phyloP scores from a whole-genome alignment of 2,888 invertebrate species.

The Phrixothrix hirtus region DNA sequence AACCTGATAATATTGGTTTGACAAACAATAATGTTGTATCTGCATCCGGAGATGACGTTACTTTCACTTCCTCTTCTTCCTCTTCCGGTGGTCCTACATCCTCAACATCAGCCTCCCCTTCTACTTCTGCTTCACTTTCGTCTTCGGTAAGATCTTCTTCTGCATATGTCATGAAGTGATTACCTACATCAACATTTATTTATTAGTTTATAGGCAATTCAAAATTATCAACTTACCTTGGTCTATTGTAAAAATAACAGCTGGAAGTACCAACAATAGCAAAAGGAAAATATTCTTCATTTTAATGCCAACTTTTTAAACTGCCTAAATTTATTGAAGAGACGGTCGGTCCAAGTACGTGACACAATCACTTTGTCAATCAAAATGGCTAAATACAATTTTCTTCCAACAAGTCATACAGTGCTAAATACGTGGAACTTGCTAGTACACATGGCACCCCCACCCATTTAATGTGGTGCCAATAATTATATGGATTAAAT shows the following conservation, averaged over 20 bases:
- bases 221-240: conserved; percentile 66
- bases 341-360: no score
- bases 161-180: conserved; percentile 61
- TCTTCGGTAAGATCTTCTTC: conserved; percentile 73
- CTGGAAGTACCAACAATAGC: conserved; percentile 69
- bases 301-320: conserved; percentile 29
- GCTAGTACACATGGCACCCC: conserved; percentile 27
- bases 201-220: conserved; percentile 18
- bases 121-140: conserved; percentile 71
- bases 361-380: not conserved
- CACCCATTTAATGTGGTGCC: conserved; percentile 5
- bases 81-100: conserved; percentile 64
- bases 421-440: conserved; percentile 25
- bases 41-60: conserved; percentile 84
- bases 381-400: conserved; percentile 1
- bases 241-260: conserved; percentile 70
- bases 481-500: no score
- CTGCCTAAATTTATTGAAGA: no score
- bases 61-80: conserved; percentile 67
- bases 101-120: conserved; percentile 64
- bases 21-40: conserved; percentile 90
- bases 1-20: conserved; percentile 70
- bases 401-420: conserved; percentile 21
- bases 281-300: conserved; percentile 74
- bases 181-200: conserved; percentile 48